phyloP scores from a whole-genome alignment of 2,797 vertebrate species.

The Periophthalmus magnuspinnatus region DNA sequence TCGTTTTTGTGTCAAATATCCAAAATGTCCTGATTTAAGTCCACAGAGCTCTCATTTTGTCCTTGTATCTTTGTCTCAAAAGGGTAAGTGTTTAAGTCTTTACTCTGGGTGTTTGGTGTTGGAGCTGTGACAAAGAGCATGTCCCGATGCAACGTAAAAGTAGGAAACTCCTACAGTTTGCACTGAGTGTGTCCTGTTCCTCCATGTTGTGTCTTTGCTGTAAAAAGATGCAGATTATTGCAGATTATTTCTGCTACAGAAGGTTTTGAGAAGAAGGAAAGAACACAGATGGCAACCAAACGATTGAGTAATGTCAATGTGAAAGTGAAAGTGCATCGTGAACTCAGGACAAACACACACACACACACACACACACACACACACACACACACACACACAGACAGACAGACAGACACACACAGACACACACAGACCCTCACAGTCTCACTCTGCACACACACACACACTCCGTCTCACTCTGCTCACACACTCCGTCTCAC shows the following conservation, averaged over 20 bases:
- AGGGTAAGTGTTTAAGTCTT: slow-evolving; percentile 52
- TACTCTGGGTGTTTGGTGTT: slow-evolving; percentile 7
- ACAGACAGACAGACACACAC: too few relatives aligned
- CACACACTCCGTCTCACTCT: too few relatives aligned
- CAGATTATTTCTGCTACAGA: slow-evolving; percentile 24
- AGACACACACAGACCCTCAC: too few relatives aligned
- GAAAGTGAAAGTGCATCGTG: slow-evolving; percentile 23
- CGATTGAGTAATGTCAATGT: slow-evolving; percentile 46
- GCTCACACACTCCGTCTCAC: too few relatives aligned
- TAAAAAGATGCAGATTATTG: slow-evolving; percentile 13
- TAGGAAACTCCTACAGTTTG: slow-evolving; percentile 1
- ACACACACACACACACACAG: too few relatives aligned
- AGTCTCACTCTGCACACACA: too few relatives aligned
- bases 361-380: too few relatives aligned
- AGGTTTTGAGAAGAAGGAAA: slow-evolving; percentile 72
- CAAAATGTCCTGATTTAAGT: slow-evolving; percentile 24
- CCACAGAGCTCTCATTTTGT: slow-evolving; percentile 41
- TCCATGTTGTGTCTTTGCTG: slow-evolving; percentile 48
- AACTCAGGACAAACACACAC: slow-evolving; percentile 8
- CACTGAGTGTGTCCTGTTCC: slow-evolving; percentile 25
- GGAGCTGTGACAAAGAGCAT: slow-evolving; percentile 3
- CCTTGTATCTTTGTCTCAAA: slow-evolving; percentile 46
- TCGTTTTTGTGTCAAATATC: slow-evolving; percentile 25
- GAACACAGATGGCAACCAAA: slow-evolving; percentile 71
- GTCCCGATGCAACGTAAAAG: slow-evolving; percentile 7